These are phyloP conservation scores for Cervus canadensis DNA, from an alignment of 2,113 vertebrate genomes.

Conservation along the genomic window DNA sequence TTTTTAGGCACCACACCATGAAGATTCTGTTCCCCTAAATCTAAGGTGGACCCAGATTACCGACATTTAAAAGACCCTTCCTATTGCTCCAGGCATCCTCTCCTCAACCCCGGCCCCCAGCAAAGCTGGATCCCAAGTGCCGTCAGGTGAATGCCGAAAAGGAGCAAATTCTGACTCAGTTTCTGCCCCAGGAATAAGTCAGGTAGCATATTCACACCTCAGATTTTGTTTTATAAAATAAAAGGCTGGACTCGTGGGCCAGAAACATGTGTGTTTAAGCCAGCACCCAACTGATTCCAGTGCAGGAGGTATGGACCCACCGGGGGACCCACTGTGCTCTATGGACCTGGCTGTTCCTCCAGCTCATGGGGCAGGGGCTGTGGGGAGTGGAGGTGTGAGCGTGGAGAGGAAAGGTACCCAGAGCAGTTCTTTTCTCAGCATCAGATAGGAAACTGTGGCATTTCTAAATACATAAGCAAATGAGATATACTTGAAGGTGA, in stretches of 20 bases:
- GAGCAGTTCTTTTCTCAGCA: background rate
- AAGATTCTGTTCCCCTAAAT: background rate
- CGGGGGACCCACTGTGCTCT: background rate
- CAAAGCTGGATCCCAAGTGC: background rate
- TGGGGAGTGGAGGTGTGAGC: background rate
- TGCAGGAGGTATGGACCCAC: background rate
- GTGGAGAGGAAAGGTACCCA: background rate
- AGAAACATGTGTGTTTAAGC: background rate
- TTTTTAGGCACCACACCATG: background rate
- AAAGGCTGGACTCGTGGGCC: background rate
- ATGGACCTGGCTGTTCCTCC: accelerated
- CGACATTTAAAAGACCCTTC: background rate
- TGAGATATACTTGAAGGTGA: background rate
- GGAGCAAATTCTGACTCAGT: background rate
- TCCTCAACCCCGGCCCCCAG: accelerated
- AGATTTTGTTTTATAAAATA: background rate
- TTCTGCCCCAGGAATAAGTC: background rate
- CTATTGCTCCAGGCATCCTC: accelerated
- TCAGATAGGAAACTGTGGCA: background rate
- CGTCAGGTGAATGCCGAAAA: background rate
- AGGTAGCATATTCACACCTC: background rate
- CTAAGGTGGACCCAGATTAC: background rate
- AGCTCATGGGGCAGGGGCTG: background rate
- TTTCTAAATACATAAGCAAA: background rate
- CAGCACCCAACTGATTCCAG: no score